A percentile compares a stretch with the other conserved stretches of the same genome.
Conservation (phyloP, 1,140 invertebrate species). For the Mizuhopecten yessoensis region DNA sequence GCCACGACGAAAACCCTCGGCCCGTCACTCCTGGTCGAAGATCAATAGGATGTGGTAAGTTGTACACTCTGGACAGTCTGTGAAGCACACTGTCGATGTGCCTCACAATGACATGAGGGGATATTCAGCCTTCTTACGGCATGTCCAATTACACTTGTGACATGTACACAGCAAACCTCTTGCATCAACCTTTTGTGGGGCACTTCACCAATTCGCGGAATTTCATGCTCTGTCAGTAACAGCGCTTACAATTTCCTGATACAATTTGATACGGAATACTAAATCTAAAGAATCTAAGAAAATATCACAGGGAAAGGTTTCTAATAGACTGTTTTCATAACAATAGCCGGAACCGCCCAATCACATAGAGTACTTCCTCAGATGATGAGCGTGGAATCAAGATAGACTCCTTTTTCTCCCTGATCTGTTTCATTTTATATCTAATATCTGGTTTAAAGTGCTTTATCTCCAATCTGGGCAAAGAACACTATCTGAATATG, state of each 20-base stretch:
- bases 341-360: not conserved
- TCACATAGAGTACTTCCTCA: not conserved
- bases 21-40: not conserved
- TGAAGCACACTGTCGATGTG: not conserved
- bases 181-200: slow-evolving; percentile 3
- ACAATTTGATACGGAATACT: not conserved
- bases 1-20: not conserved
- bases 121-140: not conserved
- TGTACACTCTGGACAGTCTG: not conserved
- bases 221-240: slow-evolving; percentile 38
- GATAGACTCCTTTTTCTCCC: not conserved
- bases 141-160: slow-evolving; percentile 26
- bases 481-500: not conserved
- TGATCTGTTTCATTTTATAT: not conserved
- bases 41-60: not conserved
- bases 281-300: not conserved
- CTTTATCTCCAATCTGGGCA: not conserved
- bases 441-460: not conserved
- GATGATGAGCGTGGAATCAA: not conserved
- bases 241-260: not conserved
- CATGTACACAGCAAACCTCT: not conserved
- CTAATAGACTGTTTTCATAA: not conserved
- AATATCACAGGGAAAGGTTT: not conserved
- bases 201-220: not conserved
- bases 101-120: not conserved